Base-by-base conservation (phyloP, 1,140 invertebrate species). In the Teleopsis dalmanni region DNA sequence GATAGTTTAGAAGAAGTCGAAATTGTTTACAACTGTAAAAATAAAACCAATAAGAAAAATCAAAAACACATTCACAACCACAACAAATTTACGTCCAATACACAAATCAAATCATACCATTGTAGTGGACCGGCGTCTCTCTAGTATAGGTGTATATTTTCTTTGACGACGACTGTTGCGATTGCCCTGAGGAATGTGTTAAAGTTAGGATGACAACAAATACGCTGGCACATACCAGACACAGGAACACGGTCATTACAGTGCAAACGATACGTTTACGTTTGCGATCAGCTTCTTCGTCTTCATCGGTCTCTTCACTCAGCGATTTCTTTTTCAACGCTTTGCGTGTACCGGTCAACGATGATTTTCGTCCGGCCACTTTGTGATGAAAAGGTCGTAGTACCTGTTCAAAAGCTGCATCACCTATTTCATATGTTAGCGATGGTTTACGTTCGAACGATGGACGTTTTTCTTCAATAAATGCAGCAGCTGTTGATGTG, bases 141-240 rank as follows among this genome's bases (percentile, higher is more conserved):
- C 77, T 76, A 60, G 78, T 77, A 69, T 77, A 78, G 64, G 78
- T 79, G 65, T 80, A 79, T 72, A 78, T 75, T 70, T 79, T 79
- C 60, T 76, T 74, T 53, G 77, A 77, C 61, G 73, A 69, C 59
- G 76, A 76, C 66, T 75, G 73, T 57, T 72, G 74, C 42, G 76
- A 70, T 23, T 56, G 47, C 55, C 77, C 73, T 36, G 72, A 78
- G 59, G 77, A 76, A 67, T 84, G 82, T 9, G 83, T 85, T 53
- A 86, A 73, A 27, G 83, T 85, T 54, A 86, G 75, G 55, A 85
- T 76, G 57, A 86, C 81, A 52, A 81, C 81, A 34, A 85, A 77
- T 22, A 85, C 74, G 43, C 81, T 80, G 26, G 81, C 78, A 50
- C 78, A 73, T 34, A 82, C 75, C 52, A 85, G 71, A 58, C 82